Conservation (phyloP, 64 coral and sea anemone species). For the Hydrozoanthus tunicans region DNA sequence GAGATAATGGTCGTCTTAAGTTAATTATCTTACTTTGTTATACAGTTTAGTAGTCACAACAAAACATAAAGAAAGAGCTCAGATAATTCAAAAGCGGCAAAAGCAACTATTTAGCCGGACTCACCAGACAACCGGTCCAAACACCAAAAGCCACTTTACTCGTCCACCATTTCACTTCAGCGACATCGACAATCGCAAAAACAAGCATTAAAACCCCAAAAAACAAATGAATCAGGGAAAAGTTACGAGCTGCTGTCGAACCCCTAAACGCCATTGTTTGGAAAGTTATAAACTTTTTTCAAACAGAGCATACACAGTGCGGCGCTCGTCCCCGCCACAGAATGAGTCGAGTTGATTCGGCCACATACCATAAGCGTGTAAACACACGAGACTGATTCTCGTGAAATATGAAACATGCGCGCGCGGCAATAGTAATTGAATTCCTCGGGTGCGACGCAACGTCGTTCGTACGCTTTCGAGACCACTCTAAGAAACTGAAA, state of each 20-base stretch:
- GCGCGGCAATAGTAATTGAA: slow-evolving; percentile 26
- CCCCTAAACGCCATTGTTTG: slow-evolving; percentile 4
- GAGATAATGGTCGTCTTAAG: no score
- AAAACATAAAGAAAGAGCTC: no score
- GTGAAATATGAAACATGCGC: not conserved
- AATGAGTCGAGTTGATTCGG: not conserved
- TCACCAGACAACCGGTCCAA: slow-evolving; percentile 47
- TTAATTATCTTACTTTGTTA: no score
- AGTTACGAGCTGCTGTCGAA: not conserved
- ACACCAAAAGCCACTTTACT: slow-evolving; percentile 44
- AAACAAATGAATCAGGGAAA: slow-evolving; percentile 15
- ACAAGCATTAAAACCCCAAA: slow-evolving; percentile 30
- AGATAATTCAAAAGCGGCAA: no score
- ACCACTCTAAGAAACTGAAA: not conserved
- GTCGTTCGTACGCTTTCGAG: not conserved
- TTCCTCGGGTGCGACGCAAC: slow-evolving; percentile 36
- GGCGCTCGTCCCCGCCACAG: not conserved
- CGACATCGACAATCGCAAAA: slow-evolving; percentile 19
- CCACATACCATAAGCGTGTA: not conserved
- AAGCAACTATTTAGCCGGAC: not conserved
- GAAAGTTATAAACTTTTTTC: not conserved
- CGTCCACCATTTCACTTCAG: slow-evolving; percentile 50
- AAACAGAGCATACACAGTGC: not conserved
- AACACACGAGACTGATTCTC: slow-evolving; percentile 1
- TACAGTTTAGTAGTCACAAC: no score